phyloP scores from a whole-genome alignment of 2,888 invertebrate genomes.

The Eupithecia vulgata region DNA sequence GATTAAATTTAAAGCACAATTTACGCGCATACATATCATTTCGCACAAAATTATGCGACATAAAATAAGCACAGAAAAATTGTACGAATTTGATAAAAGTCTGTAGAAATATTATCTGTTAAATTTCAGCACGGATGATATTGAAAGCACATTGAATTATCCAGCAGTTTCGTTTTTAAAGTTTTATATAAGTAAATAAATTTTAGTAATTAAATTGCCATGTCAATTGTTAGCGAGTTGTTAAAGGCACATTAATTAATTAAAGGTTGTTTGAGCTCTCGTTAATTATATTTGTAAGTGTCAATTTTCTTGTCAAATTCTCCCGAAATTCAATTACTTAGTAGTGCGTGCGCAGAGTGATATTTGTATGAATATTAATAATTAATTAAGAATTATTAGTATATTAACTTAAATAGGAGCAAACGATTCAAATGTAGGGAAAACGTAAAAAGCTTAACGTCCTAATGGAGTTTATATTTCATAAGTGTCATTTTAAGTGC shows the following conservation, averaged over 20 bases:
- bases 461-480: background rate
- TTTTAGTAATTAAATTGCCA: background rate
- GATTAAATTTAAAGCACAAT: slow-evolving; percentile 21
- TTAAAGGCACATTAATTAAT: slow-evolving; percentile 23
- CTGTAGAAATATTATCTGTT: background rate
- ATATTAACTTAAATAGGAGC: slow-evolving; percentile 52
- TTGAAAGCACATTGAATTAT: background rate
- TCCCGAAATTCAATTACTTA: slow-evolving; percentile 84
- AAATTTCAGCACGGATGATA: background rate
- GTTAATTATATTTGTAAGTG: slow-evolving; percentile 70
- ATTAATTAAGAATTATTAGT: slow-evolving; percentile 51
- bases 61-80: background rate
- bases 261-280: slow-evolving; percentile 43
- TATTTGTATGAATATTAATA: slow-evolving; percentile 39
- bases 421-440: slow-evolving; percentile 27
- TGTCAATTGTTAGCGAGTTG: slow-evolving; percentile 15
- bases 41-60: background rate
- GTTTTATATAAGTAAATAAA: background rate
- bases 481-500: background rate
- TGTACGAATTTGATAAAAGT: background rate
- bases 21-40: slow-evolving; percentile 41
- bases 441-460: background rate
- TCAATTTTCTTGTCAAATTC: slow-evolving; percentile 84
- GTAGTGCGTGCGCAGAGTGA: slow-evolving; percentile 68
- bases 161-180: background rate